Conservation (phyloP, 2,888 invertebrate genomes). For the Eupithecia dodoneata region DNA sequence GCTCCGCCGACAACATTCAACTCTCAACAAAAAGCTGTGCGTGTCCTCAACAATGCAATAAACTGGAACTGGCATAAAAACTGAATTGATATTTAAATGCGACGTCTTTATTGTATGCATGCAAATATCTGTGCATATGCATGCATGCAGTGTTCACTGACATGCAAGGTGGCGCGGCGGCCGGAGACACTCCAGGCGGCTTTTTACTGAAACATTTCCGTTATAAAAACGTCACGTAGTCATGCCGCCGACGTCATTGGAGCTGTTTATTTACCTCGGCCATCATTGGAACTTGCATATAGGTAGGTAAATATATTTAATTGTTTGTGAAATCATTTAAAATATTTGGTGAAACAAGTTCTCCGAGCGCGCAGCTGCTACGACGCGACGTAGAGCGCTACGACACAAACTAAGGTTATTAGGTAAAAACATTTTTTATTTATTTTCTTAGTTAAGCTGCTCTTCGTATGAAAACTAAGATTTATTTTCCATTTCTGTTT, state of each 20-base stretch:
- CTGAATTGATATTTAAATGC: constrained; percentile 42
- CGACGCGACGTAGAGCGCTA: not conserved
- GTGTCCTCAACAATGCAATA: constrained; percentile 32
- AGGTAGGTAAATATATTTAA: not conserved
- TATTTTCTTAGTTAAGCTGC: not conserved
- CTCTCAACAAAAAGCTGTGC: constrained; percentile 18
- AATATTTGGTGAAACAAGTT: not conserved
- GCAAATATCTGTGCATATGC: constrained; percentile 33
- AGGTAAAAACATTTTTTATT: not conserved
- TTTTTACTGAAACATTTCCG: constrained; percentile 16
- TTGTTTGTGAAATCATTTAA: not conserved
- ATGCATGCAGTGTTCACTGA: constrained; percentile 11
- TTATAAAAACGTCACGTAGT: not conserved
- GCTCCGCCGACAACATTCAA: constrained; percentile 4
- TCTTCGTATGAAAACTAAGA: constrained; percentile 7
- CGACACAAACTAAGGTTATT: not conserved
- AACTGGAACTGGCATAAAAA: constrained; percentile 36
- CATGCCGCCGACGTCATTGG: not conserved
- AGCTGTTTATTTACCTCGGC: not conserved
- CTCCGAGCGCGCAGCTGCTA: not conserved
- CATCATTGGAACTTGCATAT: not conserved
- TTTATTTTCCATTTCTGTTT: constrained; percentile 2
- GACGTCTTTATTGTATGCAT: constrained; percentile 41
- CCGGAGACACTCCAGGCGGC: constrained; percentile 1
- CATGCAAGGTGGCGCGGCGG: constrained; percentile 22